Conservation (phyloP, 2,113 vertebrate genomes). For the Lamprotornis superbus region DNA sequence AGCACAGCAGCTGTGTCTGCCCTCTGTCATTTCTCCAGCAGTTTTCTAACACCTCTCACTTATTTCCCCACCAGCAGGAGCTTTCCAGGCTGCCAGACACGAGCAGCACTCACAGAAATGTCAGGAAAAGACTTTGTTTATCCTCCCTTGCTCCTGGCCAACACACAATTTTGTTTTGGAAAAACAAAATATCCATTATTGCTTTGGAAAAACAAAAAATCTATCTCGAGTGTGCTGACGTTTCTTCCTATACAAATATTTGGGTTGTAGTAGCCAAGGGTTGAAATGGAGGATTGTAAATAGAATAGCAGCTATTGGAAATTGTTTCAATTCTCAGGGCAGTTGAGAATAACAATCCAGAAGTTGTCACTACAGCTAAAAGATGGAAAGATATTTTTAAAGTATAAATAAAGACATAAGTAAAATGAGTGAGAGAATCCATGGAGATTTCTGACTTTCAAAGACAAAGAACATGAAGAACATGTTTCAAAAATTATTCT, state of each 20-base stretch:
- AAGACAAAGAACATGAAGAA: not conserved
- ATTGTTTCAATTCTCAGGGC: not conserved
- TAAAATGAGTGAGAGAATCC: not conserved
- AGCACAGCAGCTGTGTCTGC: not conserved
- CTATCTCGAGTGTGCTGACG: accelerated
- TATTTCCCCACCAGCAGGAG: not conserved
- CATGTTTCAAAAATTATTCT: not conserved
- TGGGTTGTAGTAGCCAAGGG: not conserved
- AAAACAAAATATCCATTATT: not conserved
- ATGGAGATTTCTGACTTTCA: not conserved
- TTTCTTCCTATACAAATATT: not conserved
- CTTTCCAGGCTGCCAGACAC: not conserved
- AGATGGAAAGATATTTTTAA: not conserved
- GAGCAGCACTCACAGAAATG: not conserved
- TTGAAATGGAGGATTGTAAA: not conserved
- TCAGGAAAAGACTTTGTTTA: not conserved
- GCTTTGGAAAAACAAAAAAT: not conserved
- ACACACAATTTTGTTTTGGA: not conserved
- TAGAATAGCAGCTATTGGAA: not conserved
- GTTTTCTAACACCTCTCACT: not conserved
- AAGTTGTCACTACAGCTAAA: not conserved
- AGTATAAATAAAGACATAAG: not conserved
- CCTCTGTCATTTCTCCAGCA: not conserved
- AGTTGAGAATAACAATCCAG: not conserved
- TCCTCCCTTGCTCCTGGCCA: not conserved